Evolutionary conservation across 2,888 invertebrate genomes (phyloP).

Genomic region (Drosophila conformis): DNA sequence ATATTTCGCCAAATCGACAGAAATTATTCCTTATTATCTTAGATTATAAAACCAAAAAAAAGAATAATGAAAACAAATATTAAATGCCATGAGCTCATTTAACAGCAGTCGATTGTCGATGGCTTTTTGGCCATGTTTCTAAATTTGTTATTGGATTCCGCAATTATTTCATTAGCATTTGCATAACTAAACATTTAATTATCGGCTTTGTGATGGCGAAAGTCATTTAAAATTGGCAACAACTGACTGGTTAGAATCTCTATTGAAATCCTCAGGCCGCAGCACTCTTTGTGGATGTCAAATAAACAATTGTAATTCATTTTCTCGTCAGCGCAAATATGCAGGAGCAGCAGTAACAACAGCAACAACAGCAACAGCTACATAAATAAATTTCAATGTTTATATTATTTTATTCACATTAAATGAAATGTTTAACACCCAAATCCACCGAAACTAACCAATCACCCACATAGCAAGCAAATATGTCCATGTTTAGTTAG

Average conservation of each 20-base stretch:
- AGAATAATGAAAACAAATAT: background rate
- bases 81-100: background rate
- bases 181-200: constrained; percentile 77
- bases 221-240: constrained; percentile 70
- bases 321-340: constrained; percentile 57
- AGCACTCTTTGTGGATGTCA: constrained; percentile 24
- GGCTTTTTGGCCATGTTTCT: constrained; percentile 13
- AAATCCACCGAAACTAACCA: background rate
- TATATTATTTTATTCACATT: constrained; percentile 49
- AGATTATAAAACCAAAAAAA: background rate
- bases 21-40: background rate
- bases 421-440: constrained; percentile 38
- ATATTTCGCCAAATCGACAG: background rate
- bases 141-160: constrained; percentile 17
- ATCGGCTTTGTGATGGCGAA: constrained; percentile 55
- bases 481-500: constrained; percentile 34
- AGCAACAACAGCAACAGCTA: constrained; percentile 14
- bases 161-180: constrained; percentile 55
- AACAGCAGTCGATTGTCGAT: background rate
- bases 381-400: constrained; percentile 49
- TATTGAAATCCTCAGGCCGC: background rate
- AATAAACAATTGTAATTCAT: constrained; percentile 63
- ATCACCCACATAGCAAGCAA: constrained; percentile 22
- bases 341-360: constrained; percentile 19
- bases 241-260: constrained; percentile 18